A percentile compares a stretch with the other conserved stretches of the same genome.
These are phyloP conservation scores for Channallabes apus DNA, from an alignment of 2,797 vertebrate genomes.

Conservation along the genomic window DNA sequence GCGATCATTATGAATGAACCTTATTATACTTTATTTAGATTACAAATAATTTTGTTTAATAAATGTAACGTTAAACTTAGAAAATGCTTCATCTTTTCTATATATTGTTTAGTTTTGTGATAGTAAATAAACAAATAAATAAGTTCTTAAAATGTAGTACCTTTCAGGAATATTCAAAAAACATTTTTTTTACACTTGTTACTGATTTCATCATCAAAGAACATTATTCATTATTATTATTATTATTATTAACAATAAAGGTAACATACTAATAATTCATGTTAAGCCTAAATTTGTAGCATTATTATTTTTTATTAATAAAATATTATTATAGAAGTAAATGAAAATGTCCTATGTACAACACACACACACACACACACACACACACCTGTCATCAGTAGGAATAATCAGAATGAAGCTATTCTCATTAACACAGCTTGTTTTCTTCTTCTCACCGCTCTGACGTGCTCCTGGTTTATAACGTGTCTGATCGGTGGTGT, in stretches of 20 bases:
- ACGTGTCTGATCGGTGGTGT: not conserved
- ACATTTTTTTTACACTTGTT: not conserved
- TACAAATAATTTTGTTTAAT: not conserved
- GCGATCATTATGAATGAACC: not conserved
- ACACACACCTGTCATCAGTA: conserved; percentile 6
- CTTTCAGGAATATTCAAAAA: not conserved
- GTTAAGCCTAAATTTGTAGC: not conserved
- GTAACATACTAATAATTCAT: not conserved
- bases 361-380: not conserved
- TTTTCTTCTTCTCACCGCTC: not conserved
- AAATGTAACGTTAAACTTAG: not conserved
- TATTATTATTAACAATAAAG: not conserved
- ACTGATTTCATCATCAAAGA: not conserved
- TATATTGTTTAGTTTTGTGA: not conserved
- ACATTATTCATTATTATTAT: not conserved
- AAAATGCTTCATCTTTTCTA: too few species aligned
- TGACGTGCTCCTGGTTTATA: not conserved
- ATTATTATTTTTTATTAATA: not conserved
- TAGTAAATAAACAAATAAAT: not conserved
- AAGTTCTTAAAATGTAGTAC: not conserved
- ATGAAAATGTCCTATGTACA: too few species aligned
- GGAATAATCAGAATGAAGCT: not conserved
- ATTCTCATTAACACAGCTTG: not conserved
- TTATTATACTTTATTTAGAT: not conserved
- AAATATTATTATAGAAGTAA: not conserved